phyloP scores from a whole-genome alignment of 2,797 vertebrate genomes.

The Alcedo atthis region DNA sequence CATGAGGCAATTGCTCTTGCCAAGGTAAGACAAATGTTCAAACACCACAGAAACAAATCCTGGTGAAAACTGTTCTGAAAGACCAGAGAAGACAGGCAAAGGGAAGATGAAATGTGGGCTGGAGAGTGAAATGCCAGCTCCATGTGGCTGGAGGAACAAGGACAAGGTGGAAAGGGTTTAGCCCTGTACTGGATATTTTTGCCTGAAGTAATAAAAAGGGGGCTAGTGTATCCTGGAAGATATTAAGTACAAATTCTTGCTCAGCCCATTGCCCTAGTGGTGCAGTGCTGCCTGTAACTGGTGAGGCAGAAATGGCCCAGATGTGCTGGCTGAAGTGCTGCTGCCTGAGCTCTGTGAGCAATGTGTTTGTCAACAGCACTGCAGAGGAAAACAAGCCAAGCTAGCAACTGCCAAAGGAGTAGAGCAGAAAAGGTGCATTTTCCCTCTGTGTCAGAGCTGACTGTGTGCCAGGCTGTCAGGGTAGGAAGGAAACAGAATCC shows the following conservation, averaged over 20 bases:
- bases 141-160: rapidly evolving
- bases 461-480: background rate
- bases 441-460: background rate
- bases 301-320: background rate
- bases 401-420: background rate
- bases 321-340: background rate
- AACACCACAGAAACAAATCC: background rate
- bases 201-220: background rate
- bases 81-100: background rate
- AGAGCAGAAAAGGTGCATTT: background rate
- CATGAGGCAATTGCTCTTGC: background rate
- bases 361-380: background rate
- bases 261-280: background rate
- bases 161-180: background rate
- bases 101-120: background rate
- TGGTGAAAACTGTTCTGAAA: background rate
- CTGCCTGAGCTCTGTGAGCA: background rate
- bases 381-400: background rate
- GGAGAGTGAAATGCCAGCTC: background rate
- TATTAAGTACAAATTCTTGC: background rate
- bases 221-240: background rate
- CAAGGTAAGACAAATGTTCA: background rate
- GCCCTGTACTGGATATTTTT: background rate
- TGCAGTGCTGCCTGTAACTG: background rate
- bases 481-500: background rate